Conservation (phyloP, 2,113 vertebrate genomes). For the Tragelaphus buxtoni region DNA sequence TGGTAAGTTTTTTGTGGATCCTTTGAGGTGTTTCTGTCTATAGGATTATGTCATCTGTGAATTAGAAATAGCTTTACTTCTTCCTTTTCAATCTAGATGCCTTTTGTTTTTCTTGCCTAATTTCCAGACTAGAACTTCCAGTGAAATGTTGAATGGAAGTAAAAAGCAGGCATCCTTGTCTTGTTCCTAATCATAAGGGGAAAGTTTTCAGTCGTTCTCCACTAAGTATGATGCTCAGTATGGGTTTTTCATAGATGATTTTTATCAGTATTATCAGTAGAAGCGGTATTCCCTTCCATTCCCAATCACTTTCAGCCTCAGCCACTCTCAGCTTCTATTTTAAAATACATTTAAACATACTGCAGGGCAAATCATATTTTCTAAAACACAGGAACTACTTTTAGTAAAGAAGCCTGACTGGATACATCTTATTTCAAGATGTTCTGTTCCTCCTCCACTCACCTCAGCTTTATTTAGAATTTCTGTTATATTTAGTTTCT, state of each 20-base stretch:
- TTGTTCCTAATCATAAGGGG: background rate
- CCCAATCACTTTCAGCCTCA: background rate
- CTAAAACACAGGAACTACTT: too few species aligned
- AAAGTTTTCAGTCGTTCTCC: background rate
- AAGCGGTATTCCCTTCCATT: background rate
- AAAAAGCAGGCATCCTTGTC: background rate
- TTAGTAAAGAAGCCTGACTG: too few species aligned
- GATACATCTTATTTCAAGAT: too few species aligned
- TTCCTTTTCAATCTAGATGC: background rate
- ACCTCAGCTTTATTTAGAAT: too few species aligned
- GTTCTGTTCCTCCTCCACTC: too few species aligned
- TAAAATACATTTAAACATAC: background rate
- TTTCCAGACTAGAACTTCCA: background rate
- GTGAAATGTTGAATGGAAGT: background rate
- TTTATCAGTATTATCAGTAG: background rate
- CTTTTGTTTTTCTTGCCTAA: background rate
- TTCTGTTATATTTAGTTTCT: too few species aligned
- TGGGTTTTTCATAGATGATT: background rate
- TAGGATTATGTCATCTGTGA: background rate
- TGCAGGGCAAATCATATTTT: too few species aligned
- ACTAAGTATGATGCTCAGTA: background rate
- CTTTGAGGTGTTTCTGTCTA: background rate
- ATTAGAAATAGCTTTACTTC: background rate
- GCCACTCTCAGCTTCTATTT: background rate
- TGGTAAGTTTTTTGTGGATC: background rate